These are phyloP conservation scores for Parazoanthus atlanticus DNA, from an alignment of 92 coral and sea anemone genomes.

Conservation along the genomic window DNA sequence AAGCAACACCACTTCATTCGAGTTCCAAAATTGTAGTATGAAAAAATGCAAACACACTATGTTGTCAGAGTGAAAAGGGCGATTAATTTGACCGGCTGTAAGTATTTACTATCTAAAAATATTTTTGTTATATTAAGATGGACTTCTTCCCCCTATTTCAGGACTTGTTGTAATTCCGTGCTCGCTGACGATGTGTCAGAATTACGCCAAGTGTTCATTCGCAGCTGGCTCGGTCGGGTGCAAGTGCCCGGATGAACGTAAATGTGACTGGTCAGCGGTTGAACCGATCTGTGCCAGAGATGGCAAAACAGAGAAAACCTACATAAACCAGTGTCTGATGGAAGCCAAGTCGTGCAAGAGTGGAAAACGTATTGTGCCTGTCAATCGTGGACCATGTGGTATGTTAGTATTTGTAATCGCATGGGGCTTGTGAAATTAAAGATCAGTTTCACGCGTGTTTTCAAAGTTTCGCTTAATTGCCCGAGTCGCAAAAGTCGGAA, in stretches of 20 bases:
- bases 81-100: too few relatives aligned
- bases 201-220: constrained; percentile 68
- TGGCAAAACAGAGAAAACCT: constrained; percentile 69
- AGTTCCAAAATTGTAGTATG: too few relatives aligned
- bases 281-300: constrained; percentile 80
- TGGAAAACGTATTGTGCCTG: constrained; percentile 66
- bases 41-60: too few relatives aligned
- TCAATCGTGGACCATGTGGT: constrained; percentile 80
- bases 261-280: constrained; percentile 59
- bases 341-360: constrained; percentile 81
- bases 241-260: constrained; percentile 83
- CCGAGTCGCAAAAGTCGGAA: too few relatives aligned
- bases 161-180: constrained; percentile 74
- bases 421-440: too few relatives aligned
- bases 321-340: constrained; percentile 77
- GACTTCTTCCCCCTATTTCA: constrained; percentile 18
- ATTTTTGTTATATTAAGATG: not conserved
- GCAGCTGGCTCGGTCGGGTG: constrained; percentile 85
- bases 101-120: too few relatives aligned
- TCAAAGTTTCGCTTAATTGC: too few relatives aligned
- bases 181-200: constrained; percentile 68
- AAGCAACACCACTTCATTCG: too few relatives aligned
- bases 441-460: too few relatives aligned
- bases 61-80: too few relatives aligned
- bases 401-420: constrained; percentile 12